phyloP scores from a whole-genome alignment of 2,888 invertebrate genomes.

The Agrilus biguttatus region DNA sequence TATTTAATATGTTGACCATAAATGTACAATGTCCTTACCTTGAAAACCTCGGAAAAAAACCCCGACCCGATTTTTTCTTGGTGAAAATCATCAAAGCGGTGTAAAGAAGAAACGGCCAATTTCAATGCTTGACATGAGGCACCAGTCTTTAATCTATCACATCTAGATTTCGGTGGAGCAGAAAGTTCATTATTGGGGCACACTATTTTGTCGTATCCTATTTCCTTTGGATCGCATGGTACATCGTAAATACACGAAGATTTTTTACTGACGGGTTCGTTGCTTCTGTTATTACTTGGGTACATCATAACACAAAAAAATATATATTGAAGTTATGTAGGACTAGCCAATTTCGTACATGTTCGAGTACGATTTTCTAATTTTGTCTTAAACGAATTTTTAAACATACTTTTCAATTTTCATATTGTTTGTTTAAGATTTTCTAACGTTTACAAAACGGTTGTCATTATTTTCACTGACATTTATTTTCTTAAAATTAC shows the following conservation, averaged over 20 bases:
- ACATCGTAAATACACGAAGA: conserved; percentile 27
- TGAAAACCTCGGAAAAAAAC: conserved; percentile 95
- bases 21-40: conserved; percentile 47
- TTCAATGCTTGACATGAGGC: conserved; percentile 80
- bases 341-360: conserved; percentile 33
- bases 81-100: conserved; percentile 86
- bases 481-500: too few species aligned
- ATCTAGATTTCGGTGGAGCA: conserved; percentile 25
- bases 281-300: conserved; percentile 15
- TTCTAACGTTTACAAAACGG: too few species aligned
- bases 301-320: conserved; percentile 19
- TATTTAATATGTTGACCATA: too few species aligned
- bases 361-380: conserved; percentile 19
- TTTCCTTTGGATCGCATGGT: conserved; percentile 29
- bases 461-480: too few species aligned
- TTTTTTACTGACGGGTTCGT: conserved; percentile 19
- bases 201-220: conserved; percentile 26
- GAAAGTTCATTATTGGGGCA: conserved; percentile 30
- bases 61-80: conserved; percentile 88
- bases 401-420: conserved; percentile 19
- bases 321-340: conserved; percentile 18
- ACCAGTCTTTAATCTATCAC: conserved; percentile 47
- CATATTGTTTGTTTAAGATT: background rate
- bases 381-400: conserved; percentile 11
- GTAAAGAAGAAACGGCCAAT: conserved; percentile 82